A percentile compares a stretch with the other conserved stretches of the same genome.
phyloP scores from a whole-genome alignment of 2,797 vertebrate species.

The Sarcophilus harrisii region DNA sequence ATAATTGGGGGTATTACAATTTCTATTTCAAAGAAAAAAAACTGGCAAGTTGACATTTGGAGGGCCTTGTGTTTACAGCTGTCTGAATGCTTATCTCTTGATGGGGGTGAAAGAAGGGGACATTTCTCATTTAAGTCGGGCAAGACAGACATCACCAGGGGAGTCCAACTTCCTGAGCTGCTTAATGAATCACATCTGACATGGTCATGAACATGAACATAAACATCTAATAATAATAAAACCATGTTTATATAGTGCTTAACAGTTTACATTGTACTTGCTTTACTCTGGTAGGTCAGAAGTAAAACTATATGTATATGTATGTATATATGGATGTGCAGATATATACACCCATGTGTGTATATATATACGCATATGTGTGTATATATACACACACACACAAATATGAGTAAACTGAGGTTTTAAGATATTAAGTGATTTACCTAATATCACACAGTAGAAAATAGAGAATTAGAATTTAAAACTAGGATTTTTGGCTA shows the following conservation, averaged over 20 bases:
- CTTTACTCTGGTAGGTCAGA: background rate
- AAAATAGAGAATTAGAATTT: background rate
- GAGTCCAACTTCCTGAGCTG: constrained; percentile 32
- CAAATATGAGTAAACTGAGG: background rate
- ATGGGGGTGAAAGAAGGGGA: background rate
- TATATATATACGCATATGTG: too few relatives aligned
- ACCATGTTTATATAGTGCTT: background rate
- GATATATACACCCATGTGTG: too few relatives aligned
- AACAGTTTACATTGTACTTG: background rate
- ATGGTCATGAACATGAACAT: constrained; percentile 38
- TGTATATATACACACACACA: too few relatives aligned
- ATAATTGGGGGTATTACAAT: fast-evolving
- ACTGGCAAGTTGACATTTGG: background rate
- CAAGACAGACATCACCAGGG: constrained; percentile 39
- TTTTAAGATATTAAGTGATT: background rate
- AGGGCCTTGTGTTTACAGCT: constrained; percentile 2
- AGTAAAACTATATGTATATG: background rate
- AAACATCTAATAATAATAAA: constrained; percentile 30
- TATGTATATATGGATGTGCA: background rate
- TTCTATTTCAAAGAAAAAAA: background rate
- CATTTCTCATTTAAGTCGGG: background rate
- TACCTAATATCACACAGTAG: background rate
- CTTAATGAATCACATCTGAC: constrained; percentile 63
- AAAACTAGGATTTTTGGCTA: background rate
- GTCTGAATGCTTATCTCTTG: background rate